Conservation (phyloP, 2,113 vertebrate genomes). For the Platichthys stellatus region DNA sequence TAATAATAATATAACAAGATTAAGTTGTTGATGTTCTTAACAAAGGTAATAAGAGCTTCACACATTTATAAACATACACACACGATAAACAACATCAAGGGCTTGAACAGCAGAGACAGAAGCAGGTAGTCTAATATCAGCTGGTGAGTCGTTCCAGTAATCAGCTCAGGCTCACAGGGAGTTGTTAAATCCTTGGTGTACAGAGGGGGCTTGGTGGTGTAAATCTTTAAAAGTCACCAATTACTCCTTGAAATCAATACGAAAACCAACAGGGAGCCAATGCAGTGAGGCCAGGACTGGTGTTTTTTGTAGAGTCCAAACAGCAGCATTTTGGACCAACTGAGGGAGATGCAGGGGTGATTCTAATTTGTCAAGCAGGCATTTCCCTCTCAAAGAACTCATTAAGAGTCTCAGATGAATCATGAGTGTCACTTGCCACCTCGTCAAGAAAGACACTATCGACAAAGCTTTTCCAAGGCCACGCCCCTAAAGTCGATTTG, state of each 20-base stretch:
- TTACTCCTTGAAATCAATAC: not conserved
- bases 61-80: no score
- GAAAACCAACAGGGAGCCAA: not conserved
- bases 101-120: no score
- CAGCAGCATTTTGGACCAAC: not conserved
- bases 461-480: constrained; percentile 26
- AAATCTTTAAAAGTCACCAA: not conserved
- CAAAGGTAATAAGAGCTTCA: no score
- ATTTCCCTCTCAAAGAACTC: constrained; percentile 16
- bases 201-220: not conserved
- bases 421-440: constrained; percentile 28
- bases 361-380: no score
- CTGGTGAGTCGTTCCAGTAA: no score
- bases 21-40: no score
- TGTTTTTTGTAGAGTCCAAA: not conserved
- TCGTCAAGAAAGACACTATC: constrained; percentile 34
- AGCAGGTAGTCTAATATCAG: no score
- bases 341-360: not conserved
- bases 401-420: constrained; percentile 10
- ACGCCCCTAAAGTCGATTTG: constrained; percentile 9
- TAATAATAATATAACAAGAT: no score
- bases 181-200: not conserved
- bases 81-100: no score
- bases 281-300: not conserved
- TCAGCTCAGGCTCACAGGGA: no score